Evolutionary conservation across 30 jellyfish, hydroid and myxozoan species (phyloP).

Genomic region (Hydra vulgaris): DNA sequence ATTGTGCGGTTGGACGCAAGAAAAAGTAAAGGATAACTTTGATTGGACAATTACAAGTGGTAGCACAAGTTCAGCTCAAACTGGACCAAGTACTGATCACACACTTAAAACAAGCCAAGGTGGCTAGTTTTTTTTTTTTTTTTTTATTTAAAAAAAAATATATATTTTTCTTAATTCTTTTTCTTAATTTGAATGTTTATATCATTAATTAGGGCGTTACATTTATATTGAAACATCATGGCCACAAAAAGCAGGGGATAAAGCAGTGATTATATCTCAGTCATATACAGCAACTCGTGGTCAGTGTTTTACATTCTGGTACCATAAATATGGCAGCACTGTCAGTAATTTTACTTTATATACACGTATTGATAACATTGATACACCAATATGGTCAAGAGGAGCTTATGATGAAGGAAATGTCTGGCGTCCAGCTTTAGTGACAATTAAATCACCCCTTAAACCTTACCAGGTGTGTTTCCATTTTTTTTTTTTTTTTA

Average conservation of each 20-base stretch:
- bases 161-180: too few species aligned
- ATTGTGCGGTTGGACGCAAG: constrained; percentile 87
- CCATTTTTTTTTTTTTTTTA: background rate
- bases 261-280: constrained; percentile 62
- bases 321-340: constrained; percentile 78
- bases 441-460: constrained; percentile 31
- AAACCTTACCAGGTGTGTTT: constrained; percentile 59
- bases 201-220: constrained; percentile 45
- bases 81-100: constrained; percentile 92
- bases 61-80: constrained; percentile 55
- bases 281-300: constrained; percentile 47
- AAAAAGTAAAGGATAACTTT: constrained; percentile 52
- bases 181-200: background rate
- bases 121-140: background rate
- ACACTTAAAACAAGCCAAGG: constrained; percentile 72
- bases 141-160: background rate
- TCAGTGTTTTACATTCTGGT: constrained; percentile 79
- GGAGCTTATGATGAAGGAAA: constrained; percentile 52
- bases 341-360: constrained; percentile 59
- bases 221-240: constrained; percentile 87
- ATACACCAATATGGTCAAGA: constrained; percentile 49
- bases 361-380: constrained; percentile 24
- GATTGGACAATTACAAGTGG: constrained; percentile 92
- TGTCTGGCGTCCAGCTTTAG: constrained; percentile 72
- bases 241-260: constrained; percentile 63